These are phyloP conservation scores for Actenoides lindsayi DNA, from an alignment of 2,113 vertebrate genomes.

Conservation along the genomic window DNA sequence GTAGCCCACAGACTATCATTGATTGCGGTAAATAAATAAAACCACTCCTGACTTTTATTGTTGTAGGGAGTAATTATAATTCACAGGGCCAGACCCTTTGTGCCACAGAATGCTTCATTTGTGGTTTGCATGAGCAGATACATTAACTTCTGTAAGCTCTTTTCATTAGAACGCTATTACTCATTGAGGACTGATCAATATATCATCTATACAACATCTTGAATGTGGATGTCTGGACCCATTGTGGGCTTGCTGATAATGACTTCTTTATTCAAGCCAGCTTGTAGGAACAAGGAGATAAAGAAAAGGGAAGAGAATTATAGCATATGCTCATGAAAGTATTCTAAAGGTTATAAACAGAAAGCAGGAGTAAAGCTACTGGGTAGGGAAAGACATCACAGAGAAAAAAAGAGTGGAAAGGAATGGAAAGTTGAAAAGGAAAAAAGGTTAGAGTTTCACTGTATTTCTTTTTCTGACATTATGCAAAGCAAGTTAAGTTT, in stretches of 20 bases:
- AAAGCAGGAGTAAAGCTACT: conserved; percentile 68
- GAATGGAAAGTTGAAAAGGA: conserved; percentile 30
- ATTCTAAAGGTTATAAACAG: conserved; percentile 84
- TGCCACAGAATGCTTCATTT: conserved; percentile 84
- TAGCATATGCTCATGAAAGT: conserved; percentile 83
- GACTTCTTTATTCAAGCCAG: conserved; percentile 90
- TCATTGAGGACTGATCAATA: conserved; percentile 92
- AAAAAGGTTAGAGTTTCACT: conserved; percentile 17
- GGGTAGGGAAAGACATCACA: background rate
- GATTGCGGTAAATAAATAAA: conserved; percentile 83
- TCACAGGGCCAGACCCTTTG: conserved; percentile 83
- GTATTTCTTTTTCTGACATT: conserved; percentile 19
- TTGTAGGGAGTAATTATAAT: conserved; percentile 86
- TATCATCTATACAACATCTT: conserved; percentile 94
- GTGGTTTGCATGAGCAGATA: conserved; percentile 86
- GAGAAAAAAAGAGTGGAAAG: conserved; percentile 70
- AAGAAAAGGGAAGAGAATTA: conserved; percentile 89
- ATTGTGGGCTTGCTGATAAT: conserved; percentile 92
- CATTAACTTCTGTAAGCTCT: conserved; percentile 83
- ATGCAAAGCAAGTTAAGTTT: conserved; percentile 45
- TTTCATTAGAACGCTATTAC: conserved; percentile 89
- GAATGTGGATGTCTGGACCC: conserved; percentile 90
- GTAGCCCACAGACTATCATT: conserved; percentile 70
- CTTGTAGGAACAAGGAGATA: conserved; percentile 96
- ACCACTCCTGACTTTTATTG: conserved; percentile 87